Base-by-base conservation (phyloP, 2,113 vertebrate genomes). In the Amphilophus citrinellus region DNA sequence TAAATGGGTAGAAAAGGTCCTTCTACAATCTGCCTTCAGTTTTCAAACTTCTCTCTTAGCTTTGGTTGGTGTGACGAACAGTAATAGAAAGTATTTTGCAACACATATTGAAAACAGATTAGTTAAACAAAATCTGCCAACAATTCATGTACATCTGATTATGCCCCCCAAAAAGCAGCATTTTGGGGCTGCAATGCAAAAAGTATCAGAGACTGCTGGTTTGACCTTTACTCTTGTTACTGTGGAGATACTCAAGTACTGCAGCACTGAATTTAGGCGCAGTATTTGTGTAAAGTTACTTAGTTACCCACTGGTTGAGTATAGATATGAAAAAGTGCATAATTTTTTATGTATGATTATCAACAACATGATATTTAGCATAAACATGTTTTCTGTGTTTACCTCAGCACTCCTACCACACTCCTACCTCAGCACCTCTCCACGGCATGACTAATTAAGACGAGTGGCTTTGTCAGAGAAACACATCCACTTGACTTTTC, bases 381-480 rank as follows among this genome's bases (percentile, higher is more conserved):
- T 56, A 10, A 77, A 77, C 59, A 6, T 39, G n/a, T 78, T 35
- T 50, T 61, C 42, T 78, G 27, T 78, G 22, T 78, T 47, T 24
- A 35, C 65, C 24, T 30, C 79, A 63, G 53, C 63, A 9, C 57
- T 76, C 18, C 9, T 20, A 13, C 18, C 50, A 8, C 35, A 37
- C 35, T 37, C 35, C 35, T 37, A 37, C 35, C 35, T 37, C 2
- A 61, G 44, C 6, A 13, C 59, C 79, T 57, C 58, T 47, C 47
- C 56, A 22, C 57, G 8, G 56, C 10, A 18, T 24, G 35, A 81
- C 61, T 71, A 86, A 87, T 89, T 85, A 80, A 42, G 63, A 87
- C 56, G 17, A 90, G 76, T 78, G 76, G 61, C 50, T 89, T 82
- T 85, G 66, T 85, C 71, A 79, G 27, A 53, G 35, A 84, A 61